Base-by-base conservation (phyloP, 2,797 vertebrate genomes). In the Bufotes viridis region DNA sequence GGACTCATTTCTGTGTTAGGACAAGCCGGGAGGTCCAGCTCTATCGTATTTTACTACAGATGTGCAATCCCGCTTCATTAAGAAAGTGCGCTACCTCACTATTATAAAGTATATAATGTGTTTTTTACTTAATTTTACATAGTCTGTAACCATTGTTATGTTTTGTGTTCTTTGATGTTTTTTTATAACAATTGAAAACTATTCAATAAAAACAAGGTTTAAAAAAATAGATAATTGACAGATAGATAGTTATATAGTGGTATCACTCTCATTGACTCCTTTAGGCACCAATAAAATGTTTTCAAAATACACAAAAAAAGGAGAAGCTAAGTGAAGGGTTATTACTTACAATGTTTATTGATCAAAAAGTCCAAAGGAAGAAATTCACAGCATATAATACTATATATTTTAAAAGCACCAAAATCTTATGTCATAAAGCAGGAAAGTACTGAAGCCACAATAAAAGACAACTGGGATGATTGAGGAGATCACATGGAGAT, bases 361-460 rank as follows among this genome's bases (percentile, higher is more conserved):
- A 75, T 75, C 20, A 22, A 75, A 75, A 49, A 75, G 18, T 74
- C 18, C 34, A 74, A 74, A 79, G 58, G 17, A 26, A 79, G 26
- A 58, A 79, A 17, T 79, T 61, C 57, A 80, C n/a, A 80, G 58
- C 78, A 79, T 80, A 11, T 80, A 80, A 80, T 60, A 60, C 17
- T 61, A 11, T 22, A 57, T 29, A 26, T 24, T 58, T 34, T 18
- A 61, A 79, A 80, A 80, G 57, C 78, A 80, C 78, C 57, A 61
- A 60, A 80, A 60, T 80, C 42, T 60, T 80, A 24, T n/a, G 24
- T 57, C 17, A 53, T 49, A 51, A 78, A 34, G 57, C 17, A 57
- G 2, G 24, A 24, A 78, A 14, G 26, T 70, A 70, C 26, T 17
- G 24, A 70, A 29, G 67, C 17, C 7, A 70, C 26, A 70, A 34